Evolutionary conservation across 2,888 invertebrate genomes (phyloP).

Genomic region (Epinotia ramella): DNA sequence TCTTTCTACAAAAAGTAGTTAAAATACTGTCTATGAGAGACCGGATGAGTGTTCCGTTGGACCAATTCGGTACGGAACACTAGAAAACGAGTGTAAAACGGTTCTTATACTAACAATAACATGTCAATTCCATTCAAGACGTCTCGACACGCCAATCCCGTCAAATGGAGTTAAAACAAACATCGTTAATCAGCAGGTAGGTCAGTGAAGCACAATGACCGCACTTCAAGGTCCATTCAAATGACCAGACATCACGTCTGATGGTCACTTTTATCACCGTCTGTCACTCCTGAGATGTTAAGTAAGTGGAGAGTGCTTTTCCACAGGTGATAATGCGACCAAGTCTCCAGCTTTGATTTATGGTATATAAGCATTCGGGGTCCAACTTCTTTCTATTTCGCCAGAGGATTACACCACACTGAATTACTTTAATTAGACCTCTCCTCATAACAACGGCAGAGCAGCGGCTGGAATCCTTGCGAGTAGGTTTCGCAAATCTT

Average conservation of each 20-base stretch:
- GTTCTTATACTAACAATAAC: neutral
- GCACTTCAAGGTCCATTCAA: slow-evolving; percentile 26
- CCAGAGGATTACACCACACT: neutral
- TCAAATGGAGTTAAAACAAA: neutral
- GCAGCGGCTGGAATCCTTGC: no score
- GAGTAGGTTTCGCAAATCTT: no score
- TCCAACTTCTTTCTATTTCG: neutral
- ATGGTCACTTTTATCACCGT: slow-evolving; percentile 1
- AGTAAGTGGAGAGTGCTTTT: neutral
- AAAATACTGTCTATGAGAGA: neutral
- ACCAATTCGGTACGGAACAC: neutral
- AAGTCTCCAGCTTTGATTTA: neutral
- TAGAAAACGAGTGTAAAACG: neutral
- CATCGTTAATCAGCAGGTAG: slow-evolving; percentile 18
- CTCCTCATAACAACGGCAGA: neutral
- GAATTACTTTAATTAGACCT: neutral
- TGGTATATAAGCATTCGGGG: neutral
- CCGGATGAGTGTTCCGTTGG: neutral
- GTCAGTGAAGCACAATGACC: slow-evolving; percentile 26
- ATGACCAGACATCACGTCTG: slow-evolving; percentile 6
- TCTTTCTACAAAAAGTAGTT: neutral
- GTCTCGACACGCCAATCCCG: slow-evolving; percentile 3
- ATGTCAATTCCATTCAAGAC: slow-evolving; percentile 1
- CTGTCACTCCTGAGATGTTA: slow-evolving; percentile 7
- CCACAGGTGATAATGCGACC: no score